Base-by-base conservation (phyloP, 1,140 invertebrate genomes). In the Leguminivora glycinivorella region DNA sequence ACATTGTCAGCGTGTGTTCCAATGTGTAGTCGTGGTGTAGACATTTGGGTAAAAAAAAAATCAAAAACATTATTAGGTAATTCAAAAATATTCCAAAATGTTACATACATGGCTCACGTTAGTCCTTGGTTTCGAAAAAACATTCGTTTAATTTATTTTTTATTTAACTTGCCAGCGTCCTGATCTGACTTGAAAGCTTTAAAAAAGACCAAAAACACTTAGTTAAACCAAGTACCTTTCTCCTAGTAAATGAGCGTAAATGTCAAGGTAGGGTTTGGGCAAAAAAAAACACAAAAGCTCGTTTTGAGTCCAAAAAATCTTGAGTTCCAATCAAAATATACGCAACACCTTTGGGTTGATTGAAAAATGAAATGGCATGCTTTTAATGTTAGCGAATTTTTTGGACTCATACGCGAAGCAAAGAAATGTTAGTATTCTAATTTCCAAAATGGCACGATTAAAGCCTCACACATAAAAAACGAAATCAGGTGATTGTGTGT, bases 311-410 rank as follows among this genome's bases (percentile, higher is more conserved):
- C 88, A 89, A 90, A 90, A 89, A 89, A 85, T 85, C 79, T 83
- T 79, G 73, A 72, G 71, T 75, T 69, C 74, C 47, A 66, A 38
- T 25, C 24, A 17, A 69, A 79, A 81, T 70, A 78, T 77, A 84
- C 86, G 82, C 87, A 89, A 91, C 89, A 91, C 89, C 89, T 91
- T 91, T 91, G 89, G 88, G 88, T 79, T 81, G 77, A 79, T 77
- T 80, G 75, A 31, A 70, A 72, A 75, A 69, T 72, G 56, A 80
- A 72, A 79, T 84, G 82, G 81, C 84, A 79, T 74, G 67, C 43
- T 72, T 43, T 74, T 76, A 75, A 22, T 58, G 47, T 67, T 71
- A 73, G 83, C 76, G 76, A 85, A 89, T 87, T 87, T 88, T 89
- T 89, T 88, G 85, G 87, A 88, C 89, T 84, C 88, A 87, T 81